Evolutionary conservation across 1,140 invertebrate genomes (phyloP), one percentile per base, ranked within the genome.

Genomic region (Frieseomelitta varia): DNA sequence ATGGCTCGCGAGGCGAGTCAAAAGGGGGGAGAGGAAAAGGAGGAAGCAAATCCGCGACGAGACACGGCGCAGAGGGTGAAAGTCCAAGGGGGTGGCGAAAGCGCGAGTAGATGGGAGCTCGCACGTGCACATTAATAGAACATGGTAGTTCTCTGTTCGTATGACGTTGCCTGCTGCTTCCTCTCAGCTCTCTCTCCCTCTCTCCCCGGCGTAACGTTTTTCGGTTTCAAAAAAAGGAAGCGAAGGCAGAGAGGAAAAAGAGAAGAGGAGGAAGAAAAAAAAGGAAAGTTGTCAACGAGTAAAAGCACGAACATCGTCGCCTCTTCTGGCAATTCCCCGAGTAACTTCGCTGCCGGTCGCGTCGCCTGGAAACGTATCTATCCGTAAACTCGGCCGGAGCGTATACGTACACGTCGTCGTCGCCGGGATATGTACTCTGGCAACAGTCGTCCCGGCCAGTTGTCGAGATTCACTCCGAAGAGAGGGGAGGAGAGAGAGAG

Each of bases 281-380:
- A 72, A 27, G 11, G 10, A 53, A 93, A 93, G 88, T 93, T 93
- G 81, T 83, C 74, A 69, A 69, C 80, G 80, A 83, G 89, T 87
- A 88, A 90, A 83, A 89, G 89, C 77, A 84, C 86, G 86, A 75
- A 88, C 88, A 88, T 79, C 81, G 82, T 79, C 84, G 87, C 79
- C 80, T 86, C 34, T 83, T 68, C 72, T 91, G 88, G 87, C 92
- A 92, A 86, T 90, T 85, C 90, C 34, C 63, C 80, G 88, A 92
- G 91, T 92, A 93, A 93, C 91, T 93, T 93, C 90, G 87, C 90
- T 90, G 85, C 89, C 79, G 87, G 86, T 84, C 85, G 87, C 87
- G 87, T 83, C 91, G 87, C 90, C 88, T 56, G 89, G 91, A 91
- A 93, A 93, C 91, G 90, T 93, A 93, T 93, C 92, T 92, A 93